Evolutionary conservation across 37 sponge, comb jelly and placozoan genomes (phyloP), one percentile per base, ranked within the genome.

Genomic region (Ephydatia muelleri): DNA sequence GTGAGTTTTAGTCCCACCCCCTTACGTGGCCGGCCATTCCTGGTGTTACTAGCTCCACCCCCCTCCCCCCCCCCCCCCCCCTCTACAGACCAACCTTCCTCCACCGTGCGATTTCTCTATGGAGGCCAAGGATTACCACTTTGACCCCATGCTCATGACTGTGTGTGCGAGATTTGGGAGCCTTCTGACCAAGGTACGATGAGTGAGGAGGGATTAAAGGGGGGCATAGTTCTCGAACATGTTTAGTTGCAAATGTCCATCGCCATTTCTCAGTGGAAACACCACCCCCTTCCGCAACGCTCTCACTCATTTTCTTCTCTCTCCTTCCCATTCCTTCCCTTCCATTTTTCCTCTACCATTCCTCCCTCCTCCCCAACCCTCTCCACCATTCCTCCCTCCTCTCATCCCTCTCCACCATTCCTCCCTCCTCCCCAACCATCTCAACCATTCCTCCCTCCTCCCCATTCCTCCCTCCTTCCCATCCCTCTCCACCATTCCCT

Each of bases 171-270:
- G 12, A 2, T 70, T 47, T 33, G 86, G 89, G 3, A 72, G 72
- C 19, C 77, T 87, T 27, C 67, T 94, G 25, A 85, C 95, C 40
- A 94, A 94, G 86, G 94, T 94, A 33, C n/a, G 64, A n/a, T n/a
- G n/a, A n/a, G n/a, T n/a, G n/a, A n/a, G n/a, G n/a, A n/a, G n/a
- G n/a, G n/a, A n/a, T n/a, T n/a, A n/a, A n/a, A n/a, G n/a, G n/a
- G n/a, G n/a, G n/a, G n/a, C n/a, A n/a, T n/a, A n/a, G n/a, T n/a
- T n/a, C n/a, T n/a, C n/a, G n/a, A n/a, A n/a, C n/a, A n/a, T n/a
- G n/a, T n/a, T n/a, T n/a, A n/a, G n/a, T n/a, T n/a, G n/a, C n/a
- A n/a, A n/a, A n/a, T n/a, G n/a, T n/a, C n/a, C n/a, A n/a, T n/a
- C n/a, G n/a, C n/a, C n/a, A n/a, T n/a, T n/a, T n/a, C n/a, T n/a